phyloP scores from a whole-genome alignment of 2,888 invertebrate genomes.

The Gasteruption jaculator region DNA sequence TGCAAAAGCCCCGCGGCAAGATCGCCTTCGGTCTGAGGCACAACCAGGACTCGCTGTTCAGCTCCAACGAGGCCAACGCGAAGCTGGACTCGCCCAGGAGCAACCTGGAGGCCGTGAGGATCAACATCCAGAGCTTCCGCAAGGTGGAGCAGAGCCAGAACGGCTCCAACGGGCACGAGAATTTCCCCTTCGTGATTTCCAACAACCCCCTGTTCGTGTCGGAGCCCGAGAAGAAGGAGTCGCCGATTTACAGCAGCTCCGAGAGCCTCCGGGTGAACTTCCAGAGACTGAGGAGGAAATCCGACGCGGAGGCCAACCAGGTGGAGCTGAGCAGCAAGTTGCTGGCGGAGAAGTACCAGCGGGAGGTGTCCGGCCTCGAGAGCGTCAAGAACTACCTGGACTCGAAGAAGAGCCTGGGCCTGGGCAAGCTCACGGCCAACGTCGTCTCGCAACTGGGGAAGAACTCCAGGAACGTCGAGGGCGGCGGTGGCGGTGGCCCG shows the following conservation, averaged over 20 bases:
- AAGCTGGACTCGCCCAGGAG: conserved; percentile 34
- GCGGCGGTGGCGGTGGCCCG: conserved; percentile 18
- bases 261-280: conserved; percentile 41
- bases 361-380: conserved; percentile 42
- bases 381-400: conserved; percentile 46
- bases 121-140: conserved; percentile 37
- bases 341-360: conserved; percentile 43
- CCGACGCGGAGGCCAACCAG: conserved; percentile 41
- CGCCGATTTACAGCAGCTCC: conserved; percentile 42
- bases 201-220: conserved; percentile 45
- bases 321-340: conserved; percentile 38
- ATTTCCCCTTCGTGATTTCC: conserved; percentile 43
- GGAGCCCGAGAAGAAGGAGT: conserved; percentile 40
- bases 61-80: conserved; percentile 29
- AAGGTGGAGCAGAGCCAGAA: conserved; percentile 40
- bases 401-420: conserved; percentile 41
- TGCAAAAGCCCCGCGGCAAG: conserved; percentile 30
- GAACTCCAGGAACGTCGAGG: conserved; percentile 37
- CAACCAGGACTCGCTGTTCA: conserved; percentile 26
- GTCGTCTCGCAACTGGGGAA: conserved; percentile 47
- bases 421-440: conserved; percentile 45
- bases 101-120: conserved; percentile 37
- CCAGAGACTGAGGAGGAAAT: conserved; percentile 40
- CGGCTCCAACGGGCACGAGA: conserved; percentile 37
- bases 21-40: conserved; percentile 28